A percentile compares a stretch with the other conserved stretches of the same genome.
phyloP scores from a whole-genome alignment of 2,888 invertebrate genomes.

The Ochropleura leucogaster region DNA sequence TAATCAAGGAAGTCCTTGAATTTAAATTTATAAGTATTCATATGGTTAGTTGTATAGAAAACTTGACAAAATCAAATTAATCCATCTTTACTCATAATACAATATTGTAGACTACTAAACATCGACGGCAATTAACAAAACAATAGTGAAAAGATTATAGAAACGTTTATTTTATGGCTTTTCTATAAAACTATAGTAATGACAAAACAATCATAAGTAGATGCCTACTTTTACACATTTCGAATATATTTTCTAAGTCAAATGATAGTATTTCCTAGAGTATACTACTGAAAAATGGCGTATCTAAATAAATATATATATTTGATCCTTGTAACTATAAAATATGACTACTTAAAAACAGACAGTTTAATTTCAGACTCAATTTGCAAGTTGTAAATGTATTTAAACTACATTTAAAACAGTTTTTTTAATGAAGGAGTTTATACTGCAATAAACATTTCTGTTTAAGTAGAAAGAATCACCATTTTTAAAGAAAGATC shows the following conservation, averaged over 20 bases:
- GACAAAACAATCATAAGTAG: conserved; percentile 1
- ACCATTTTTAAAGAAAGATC: conserved; percentile 20
- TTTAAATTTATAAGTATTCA: background rate
- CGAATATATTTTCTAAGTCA: background rate
- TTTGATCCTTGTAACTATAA: background rate
- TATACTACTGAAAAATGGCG: background rate
- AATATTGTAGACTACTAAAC: background rate
- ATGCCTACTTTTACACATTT: background rate
- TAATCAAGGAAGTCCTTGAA: background rate
- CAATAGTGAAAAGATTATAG: background rate
- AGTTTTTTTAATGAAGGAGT: background rate
- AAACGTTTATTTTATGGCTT: background rate
- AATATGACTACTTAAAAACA: background rate
- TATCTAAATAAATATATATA: background rate
- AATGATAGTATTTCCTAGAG: background rate
- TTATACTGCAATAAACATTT: background rate
- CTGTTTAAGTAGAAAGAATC: conserved; percentile 1
- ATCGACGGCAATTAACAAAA: background rate
- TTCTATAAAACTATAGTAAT: background rate
- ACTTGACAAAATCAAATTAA: background rate
- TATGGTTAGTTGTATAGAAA: background rate
- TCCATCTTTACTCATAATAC: background rate
- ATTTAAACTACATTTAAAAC: conserved; percentile 7
- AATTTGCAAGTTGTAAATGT: background rate
- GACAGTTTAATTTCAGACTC: background rate